Conservation (phyloP, 2,113 vertebrate species). For the Zosterops pallidus region DNA sequence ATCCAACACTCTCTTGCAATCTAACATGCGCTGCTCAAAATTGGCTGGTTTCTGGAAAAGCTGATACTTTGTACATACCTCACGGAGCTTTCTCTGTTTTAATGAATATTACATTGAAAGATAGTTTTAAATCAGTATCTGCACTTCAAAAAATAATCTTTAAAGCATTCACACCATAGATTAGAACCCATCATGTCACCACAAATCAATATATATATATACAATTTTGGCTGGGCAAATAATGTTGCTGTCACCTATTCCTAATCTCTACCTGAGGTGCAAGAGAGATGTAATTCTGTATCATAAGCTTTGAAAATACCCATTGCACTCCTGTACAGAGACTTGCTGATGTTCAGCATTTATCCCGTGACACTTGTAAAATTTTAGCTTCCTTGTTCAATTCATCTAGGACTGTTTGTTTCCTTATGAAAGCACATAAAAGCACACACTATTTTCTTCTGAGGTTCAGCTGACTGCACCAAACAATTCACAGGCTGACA, state of each 20-base stretch:
- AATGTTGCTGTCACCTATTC: neutral
- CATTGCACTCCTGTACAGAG: neutral
- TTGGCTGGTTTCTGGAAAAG: conserved; percentile 98
- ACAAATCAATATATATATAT: neutral
- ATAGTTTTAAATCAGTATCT: neutral
- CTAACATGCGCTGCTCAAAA: conserved; percentile 97
- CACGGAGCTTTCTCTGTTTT: conserved; percentile 90
- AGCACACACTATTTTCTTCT: neutral
- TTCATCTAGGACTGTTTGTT: neutral
- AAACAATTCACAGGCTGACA: neutral
- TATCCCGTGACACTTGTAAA: neutral
- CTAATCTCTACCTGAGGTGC: neutral
- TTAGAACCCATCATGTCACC: neutral
- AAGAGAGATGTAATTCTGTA: neutral
- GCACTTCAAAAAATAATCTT: neutral
- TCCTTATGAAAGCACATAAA: neutral
- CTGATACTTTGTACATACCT: conserved; percentile 95
- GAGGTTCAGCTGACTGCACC: neutral
- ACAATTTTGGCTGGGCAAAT: neutral
- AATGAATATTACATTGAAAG: neutral
- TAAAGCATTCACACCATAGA: neutral
- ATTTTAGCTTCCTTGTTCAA: neutral
- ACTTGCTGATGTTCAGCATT: neutral
- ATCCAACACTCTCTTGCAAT: conserved; percentile 90
- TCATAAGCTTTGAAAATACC: neutral